Percentiles rank a stretch among this genome's conserved stretches.
phyloP scores from a whole-genome alignment of 2,888 invertebrate species.

The Leucophora obtusa region DNA sequence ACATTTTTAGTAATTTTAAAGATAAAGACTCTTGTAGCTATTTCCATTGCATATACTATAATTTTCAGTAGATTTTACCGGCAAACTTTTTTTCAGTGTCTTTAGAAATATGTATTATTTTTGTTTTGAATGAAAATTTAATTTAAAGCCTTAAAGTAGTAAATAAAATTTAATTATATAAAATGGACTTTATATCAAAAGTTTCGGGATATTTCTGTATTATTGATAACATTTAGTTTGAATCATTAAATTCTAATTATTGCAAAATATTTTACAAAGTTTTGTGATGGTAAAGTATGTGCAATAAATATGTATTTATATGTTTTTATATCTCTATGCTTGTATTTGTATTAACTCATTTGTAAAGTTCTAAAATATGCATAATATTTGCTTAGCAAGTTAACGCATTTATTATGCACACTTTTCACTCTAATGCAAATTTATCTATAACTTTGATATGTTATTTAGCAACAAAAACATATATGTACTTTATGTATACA shows the following conservation, averaged over 20 bases:
- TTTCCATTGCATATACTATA: too few relatives aligned
- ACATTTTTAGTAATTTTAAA: too few relatives aligned
- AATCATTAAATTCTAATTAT: too few relatives aligned
- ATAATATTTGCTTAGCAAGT: constrained; percentile 50
- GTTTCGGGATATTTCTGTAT: neutral
- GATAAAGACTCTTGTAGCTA: too few relatives aligned
- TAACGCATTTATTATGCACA: constrained; percentile 45
- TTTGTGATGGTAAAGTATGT: neutral
- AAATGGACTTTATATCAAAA: too few relatives aligned
- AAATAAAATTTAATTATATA: neutral
- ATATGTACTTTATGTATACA: too few relatives aligned
- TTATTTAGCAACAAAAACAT: constrained; percentile 37
- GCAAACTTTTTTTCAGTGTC: too few relatives aligned
- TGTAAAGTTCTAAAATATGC: constrained; percentile 53
- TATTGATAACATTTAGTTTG: too few relatives aligned
- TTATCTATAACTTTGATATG: constrained; percentile 44
- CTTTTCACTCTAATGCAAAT: constrained; percentile 43
- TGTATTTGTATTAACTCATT: constrained; percentile 45
- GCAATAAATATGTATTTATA: neutral
- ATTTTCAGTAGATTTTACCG: too few relatives aligned
- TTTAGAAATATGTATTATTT: neutral
- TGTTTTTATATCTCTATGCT: neutral
- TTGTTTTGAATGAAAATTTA: neutral
- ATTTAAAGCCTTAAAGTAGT: neutral
- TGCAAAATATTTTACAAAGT: neutral